Conservation (phyloP, 2,888 invertebrate genomes). For the Synergus umbraculus region DNA sequence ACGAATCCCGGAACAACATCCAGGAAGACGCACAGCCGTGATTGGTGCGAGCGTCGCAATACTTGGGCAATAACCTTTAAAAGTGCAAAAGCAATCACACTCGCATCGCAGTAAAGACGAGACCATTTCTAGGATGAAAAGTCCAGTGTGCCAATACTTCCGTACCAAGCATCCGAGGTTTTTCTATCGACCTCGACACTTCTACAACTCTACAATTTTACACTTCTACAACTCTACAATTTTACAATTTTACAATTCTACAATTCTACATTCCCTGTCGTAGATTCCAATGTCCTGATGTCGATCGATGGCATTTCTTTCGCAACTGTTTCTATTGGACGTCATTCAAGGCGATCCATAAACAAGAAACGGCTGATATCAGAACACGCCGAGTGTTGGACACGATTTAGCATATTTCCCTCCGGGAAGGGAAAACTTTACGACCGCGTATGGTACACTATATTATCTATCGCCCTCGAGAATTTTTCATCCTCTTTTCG, state of each 20-base stretch:
- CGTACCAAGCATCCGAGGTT: conserved; percentile 43
- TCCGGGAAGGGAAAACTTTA: conserved; percentile 42
- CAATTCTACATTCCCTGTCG: conserved; percentile 44
- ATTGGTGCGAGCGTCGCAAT: conserved; percentile 44
- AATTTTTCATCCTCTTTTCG: conserved; percentile 50
- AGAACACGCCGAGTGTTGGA: not conserved
- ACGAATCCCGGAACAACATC: not conserved
- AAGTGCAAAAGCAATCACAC: conserved; percentile 53
- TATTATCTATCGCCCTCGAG: conserved; percentile 56
- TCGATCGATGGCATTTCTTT: conserved; percentile 50
- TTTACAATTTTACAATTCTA: not conserved
- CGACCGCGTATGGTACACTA: conserved; percentile 43
- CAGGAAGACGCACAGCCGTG: conserved; percentile 44
- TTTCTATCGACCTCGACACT: conserved; percentile 29
- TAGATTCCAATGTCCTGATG: conserved; percentile 47
- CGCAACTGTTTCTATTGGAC: conserved; percentile 50
- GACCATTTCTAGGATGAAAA: conserved; percentile 40
- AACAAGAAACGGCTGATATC: conserved; percentile 43
- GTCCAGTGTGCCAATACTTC: conserved; percentile 39
- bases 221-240: not conserved
- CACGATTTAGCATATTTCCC: conserved; percentile 49
- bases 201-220: conserved; percentile 8
- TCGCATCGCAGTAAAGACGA: conserved; percentile 49
- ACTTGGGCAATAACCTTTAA: conserved; percentile 51
- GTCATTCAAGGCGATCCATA: conserved; percentile 50